Base-by-base conservation (phyloP, 2,888 invertebrate species). In the Cristatella mucedo region DNA sequence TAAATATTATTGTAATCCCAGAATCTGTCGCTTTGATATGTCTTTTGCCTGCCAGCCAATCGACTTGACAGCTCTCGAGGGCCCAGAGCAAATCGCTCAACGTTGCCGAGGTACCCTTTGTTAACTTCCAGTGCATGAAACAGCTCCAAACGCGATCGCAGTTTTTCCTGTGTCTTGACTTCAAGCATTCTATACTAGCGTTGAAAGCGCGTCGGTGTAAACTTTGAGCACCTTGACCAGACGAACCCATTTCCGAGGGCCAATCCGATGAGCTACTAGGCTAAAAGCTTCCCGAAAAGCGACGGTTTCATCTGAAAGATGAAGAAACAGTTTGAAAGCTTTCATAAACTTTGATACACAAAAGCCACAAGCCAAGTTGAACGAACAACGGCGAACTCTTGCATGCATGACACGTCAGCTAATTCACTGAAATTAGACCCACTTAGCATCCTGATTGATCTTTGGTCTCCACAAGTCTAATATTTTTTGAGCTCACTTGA, bases 1-100 rank as follows among this genome's bases (percentile, higher is more conserved):
- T n/a, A n/a, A n/a, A n/a, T n/a, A n/a, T n/a, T n/a, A n/a, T n/a
- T n/a, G n/a, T n/a, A n/a, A n/a, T n/a, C n/a, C n/a, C n/a, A n/a
- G n/a, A n/a, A n/a, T n/a, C n/a, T n/a, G n/a, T n/a, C n/a, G n/a
- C n/a, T n/a, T n/a, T n/a, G n/a, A n/a, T n/a, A n/a, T n/a, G n/a
- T n/a, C n/a, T 26, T 9, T 22, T 22, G 26, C 36, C 36, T 36
- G 36, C 36, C 7, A 36, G 24, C 36, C 36, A 36, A 18, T 36
- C 24, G 6, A 36, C 13, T 4, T 36, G 24, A 15, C 22, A 13
- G 18, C 24, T 29, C 22, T 36, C 24, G 9, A 36, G 24, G 19
- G 24, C 26, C 24, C 18, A 11, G 13, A 36, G 22, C 5, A 36
- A 18, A 5, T 36, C 16, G 13, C 9, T 19, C 4, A 36, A 15